Conservation (phyloP, 2,888 invertebrate species). For the Lycaena phlaeas region DNA sequence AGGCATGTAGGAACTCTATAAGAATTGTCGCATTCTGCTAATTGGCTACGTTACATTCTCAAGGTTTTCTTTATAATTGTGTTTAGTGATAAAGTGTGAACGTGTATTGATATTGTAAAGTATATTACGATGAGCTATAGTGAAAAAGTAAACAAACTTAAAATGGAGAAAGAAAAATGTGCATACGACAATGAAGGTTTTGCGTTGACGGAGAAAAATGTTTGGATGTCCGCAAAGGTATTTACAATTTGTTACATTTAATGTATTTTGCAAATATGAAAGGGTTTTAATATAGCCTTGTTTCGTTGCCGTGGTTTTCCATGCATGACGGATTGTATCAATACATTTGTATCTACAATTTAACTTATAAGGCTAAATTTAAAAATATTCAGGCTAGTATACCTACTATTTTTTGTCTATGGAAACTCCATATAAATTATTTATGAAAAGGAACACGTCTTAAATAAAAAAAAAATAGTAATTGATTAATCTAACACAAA, state of each 20-base stretch:
- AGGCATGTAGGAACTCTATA: not conserved
- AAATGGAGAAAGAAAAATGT: constrained; percentile 34
- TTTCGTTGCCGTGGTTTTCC: constrained; percentile 17
- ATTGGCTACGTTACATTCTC: not conserved
- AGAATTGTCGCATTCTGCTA: not conserved
- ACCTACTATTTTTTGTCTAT: no score
- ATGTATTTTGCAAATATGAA: constrained; percentile 9
- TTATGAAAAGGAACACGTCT: not conserved
- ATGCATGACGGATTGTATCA: constrained; percentile 27
- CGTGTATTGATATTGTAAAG: constrained; percentile 8
- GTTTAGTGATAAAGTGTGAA: constrained; percentile 19
- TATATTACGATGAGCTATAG: constrained; percentile 10
- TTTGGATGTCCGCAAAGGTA: constrained; percentile 35
- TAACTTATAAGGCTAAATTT: constrained; percentile 8
- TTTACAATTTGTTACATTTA: constrained; percentile 15
- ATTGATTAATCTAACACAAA: no score
- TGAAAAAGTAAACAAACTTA: constrained; percentile 14
- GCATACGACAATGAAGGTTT: constrained; percentile 53
- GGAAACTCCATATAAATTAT: not conserved
- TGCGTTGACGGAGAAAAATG: constrained; percentile 48
- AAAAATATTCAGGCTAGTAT: constrained; percentile 1
- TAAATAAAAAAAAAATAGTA: no score
- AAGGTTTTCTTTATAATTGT: constrained; percentile 20
- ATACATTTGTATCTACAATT: constrained; percentile 10
- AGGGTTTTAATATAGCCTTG: constrained; percentile 17